Conservation (phyloP, 2,113 vertebrate species). For the Elephas maximus region DNA sequence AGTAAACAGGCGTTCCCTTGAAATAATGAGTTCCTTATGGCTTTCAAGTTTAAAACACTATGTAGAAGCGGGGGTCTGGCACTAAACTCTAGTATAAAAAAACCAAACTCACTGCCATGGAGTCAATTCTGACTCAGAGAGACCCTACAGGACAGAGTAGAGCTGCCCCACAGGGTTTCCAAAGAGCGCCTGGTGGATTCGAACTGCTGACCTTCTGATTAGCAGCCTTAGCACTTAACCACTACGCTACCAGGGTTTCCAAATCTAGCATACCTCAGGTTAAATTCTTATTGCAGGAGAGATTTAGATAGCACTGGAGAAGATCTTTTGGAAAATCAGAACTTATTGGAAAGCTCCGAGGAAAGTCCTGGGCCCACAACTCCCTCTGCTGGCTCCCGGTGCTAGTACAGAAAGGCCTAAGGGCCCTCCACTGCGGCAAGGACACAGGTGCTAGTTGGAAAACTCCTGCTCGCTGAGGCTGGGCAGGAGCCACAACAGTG, state of each 20-base stretch:
- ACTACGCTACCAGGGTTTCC: too few species aligned
- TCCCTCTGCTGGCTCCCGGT: slow-evolving; percentile 85
- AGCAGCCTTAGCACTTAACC: too few species aligned
- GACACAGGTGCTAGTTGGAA: background rate
- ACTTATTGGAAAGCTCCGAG: accelerated
- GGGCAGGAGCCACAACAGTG: background rate
- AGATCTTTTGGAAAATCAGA: background rate
- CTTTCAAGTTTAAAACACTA: background rate
- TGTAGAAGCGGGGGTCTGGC: slow-evolving; percentile 26
- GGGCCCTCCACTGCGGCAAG: background rate
- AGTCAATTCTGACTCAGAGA: too few species aligned
- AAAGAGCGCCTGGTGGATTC: too few species aligned
- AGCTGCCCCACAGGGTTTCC: too few species aligned
- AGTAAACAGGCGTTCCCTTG: slow-evolving; percentile 71
- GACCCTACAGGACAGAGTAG: too few species aligned
- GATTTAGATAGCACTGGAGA: background rate
- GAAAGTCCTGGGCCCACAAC: slow-evolving; percentile 58
- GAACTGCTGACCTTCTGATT: too few species aligned
- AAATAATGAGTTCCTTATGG: background rate
- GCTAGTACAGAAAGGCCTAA: background rate
- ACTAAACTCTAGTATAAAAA: background rate
- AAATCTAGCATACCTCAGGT: background rate
- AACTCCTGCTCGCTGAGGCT: background rate
- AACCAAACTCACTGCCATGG: too few species aligned
- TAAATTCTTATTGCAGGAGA: background rate